Base-by-base conservation (phyloP, 1,140 invertebrate species). In the Pseudachorutes palmiensis region DNA sequence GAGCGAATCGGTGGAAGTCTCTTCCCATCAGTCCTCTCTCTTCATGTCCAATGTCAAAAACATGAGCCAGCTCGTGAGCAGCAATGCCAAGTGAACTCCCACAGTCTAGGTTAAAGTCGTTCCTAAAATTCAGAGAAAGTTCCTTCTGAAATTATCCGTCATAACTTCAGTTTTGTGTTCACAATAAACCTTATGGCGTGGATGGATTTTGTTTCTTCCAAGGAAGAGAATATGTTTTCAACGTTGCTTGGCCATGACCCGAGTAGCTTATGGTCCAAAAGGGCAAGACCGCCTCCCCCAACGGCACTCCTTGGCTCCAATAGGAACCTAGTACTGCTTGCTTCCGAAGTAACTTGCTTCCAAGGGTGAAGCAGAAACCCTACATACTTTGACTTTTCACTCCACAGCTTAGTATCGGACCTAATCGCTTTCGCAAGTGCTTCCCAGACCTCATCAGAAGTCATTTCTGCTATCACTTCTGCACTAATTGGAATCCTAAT, bases 1-100 rank as follows among this genome's bases (percentile, higher is more conserved):
- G 59, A 80, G 87, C 87, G 55, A 89, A 85, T 75, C 94, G 88
- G 78, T 96, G 92, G 79, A 97, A 96, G 19, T 92, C 93, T 75
- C 91, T 83, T 19, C 91, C 90, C 94, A 98, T 97, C 57, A 98
- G 91, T 5, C 94, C 94, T 71, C 88, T 84, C 70, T 85, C 82
- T 0, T 91, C 90, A 77, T 98, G 94, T 0, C 91, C 93, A 36
- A 97, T 83, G 79, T 97, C 92, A 78, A 97, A 94, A 1, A 90
- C 93, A 77, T 97, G 94, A 16, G 92, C 92, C 51, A 98, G 78
- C 81, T 97, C 94, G 80, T 98, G 94, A 31, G 94, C 85, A 5
- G 92, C 87, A n/a, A 93, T 90, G 2, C 94, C 94, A 32, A 98
- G 78, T 22, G 90, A 92, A 14, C 93, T 95, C 2, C 92, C 88